phyloP scores from a whole-genome alignment of 1,140 invertebrate species.

The Sinonovacula constricta region DNA sequence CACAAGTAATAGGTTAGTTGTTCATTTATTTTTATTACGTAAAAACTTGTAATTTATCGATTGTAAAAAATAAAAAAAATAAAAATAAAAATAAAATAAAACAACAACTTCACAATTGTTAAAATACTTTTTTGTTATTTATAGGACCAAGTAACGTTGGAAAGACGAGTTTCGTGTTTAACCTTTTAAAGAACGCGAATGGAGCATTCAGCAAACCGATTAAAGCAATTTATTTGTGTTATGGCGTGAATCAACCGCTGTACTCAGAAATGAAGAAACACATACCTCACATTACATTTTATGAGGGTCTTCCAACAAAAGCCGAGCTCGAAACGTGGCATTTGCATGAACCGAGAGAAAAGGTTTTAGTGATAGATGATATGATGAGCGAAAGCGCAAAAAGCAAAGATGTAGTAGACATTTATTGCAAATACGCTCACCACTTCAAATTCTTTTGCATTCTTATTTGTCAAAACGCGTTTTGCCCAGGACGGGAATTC shows the following conservation, averaged over 20 bases:
- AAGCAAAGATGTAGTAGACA: constrained; percentile 11
- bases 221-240: constrained; percentile 31
- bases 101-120: not conserved
- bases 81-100: too few species aligned
- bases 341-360: constrained; percentile 19
- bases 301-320: constrained; percentile 26
- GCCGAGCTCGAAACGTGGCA: constrained; percentile 29
- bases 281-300: constrained; percentile 17
- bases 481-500: constrained; percentile 27
- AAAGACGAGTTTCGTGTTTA: constrained; percentile 33
- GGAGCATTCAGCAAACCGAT: constrained; percentile 28
- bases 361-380: constrained; percentile 29
- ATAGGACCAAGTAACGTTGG: constrained; percentile 17
- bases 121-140: not conserved
- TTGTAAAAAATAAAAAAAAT: too few species aligned
- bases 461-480: constrained; percentile 28
- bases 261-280: constrained; percentile 13
- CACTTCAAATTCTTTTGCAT: constrained; percentile 34
- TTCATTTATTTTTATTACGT: not conserved
- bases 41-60: not conserved
- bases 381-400: constrained; percentile 24
- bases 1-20: constrained; percentile 1
- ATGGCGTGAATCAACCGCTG: constrained; percentile 26
- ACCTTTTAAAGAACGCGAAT: constrained; percentile 17
- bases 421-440: constrained; percentile 20